Conservation (phyloP, 2,888 invertebrate genomes). For the Phaedon cochleariae region DNA sequence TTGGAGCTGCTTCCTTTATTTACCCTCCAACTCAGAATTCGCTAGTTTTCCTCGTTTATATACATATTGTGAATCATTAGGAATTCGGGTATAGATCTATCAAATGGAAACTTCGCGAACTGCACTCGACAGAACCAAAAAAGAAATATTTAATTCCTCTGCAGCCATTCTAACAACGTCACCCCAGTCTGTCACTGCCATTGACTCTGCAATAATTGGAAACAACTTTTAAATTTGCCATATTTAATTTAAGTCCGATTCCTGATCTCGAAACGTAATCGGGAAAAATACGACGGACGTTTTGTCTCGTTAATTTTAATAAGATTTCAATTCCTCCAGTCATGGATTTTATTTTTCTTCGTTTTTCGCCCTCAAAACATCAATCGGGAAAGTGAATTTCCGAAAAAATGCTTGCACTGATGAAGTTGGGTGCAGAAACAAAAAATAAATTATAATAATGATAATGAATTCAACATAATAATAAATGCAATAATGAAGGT, state of each 20-base stretch:
- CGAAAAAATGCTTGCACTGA: no score
- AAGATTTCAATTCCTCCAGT: constrained; percentile 27
- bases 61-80: neutral
- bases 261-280: constrained; percentile 46
- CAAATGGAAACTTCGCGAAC: constrained; percentile 14
- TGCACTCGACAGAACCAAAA: constrained; percentile 15
- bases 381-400: neutral
- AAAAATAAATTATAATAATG: no score
- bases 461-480: no score
- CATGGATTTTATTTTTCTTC: constrained; percentile 6
- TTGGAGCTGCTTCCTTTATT: no score
- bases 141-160: constrained; percentile 27
- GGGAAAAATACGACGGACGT: constrained; percentile 37
- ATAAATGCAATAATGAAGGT: no score
- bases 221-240: constrained; percentile 55
- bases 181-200: constrained; percentile 57
- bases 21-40: no score
- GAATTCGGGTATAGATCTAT: constrained; percentile 2
- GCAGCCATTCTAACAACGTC: constrained; percentile 40
- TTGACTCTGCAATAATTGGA: constrained; percentile 60
- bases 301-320: constrained; percentile 42
- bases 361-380: no score
- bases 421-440: no score
- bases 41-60: neutral
- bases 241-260: constrained; percentile 60